Conservation (phyloP, 2,797 vertebrate genomes). For the Siniperca obscura region DNA sequence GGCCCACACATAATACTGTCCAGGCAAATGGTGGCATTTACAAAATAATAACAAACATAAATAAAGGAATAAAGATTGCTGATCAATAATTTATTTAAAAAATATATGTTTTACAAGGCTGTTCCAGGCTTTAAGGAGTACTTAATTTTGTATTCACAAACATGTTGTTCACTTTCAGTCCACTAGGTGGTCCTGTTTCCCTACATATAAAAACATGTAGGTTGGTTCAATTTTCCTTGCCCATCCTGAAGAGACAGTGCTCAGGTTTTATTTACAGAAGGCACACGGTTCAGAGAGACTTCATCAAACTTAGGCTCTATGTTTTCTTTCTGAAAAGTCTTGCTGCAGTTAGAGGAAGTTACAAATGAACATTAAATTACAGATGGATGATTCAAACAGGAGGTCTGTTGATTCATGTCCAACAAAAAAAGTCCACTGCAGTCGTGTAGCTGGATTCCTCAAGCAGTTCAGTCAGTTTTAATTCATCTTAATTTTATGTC, state of each 20-base stretch:
- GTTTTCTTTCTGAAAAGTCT: slow-evolving; percentile 12
- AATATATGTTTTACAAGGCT: slow-evolving; percentile 37
- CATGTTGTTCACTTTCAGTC: slow-evolving; percentile 19
- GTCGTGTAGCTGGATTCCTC: neutral
- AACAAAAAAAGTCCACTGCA: neutral
- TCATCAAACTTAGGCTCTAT: neutral
- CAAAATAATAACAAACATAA: slow-evolving; percentile 46
- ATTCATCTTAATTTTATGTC: neutral
- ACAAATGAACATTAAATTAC: slow-evolving; percentile 10
- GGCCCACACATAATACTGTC: slow-evolving; percentile 42
- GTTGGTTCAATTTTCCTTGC: neutral
- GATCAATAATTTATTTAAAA: slow-evolving; percentile 59
- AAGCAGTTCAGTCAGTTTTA: neutral
- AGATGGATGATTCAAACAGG: slow-evolving; percentile 6
- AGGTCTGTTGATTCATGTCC: slow-evolving; percentile 6
- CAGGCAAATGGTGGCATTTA: slow-evolving; percentile 26
- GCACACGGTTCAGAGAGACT: slow-evolving; percentile 59
- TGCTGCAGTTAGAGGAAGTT: slow-evolving; percentile 5
- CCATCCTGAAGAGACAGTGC: slow-evolving; percentile 15
- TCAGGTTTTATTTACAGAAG: slow-evolving; percentile 54
- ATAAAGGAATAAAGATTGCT: slow-evolving; percentile 33
- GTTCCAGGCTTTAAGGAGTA: slow-evolving; percentile 44
- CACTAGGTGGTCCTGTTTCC: slow-evolving; percentile 64
- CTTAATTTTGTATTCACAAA: slow-evolving; percentile 48
- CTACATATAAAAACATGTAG: slow-evolving; percentile 34